Evolutionary conservation across 2,113 vertebrate species (phyloP).

Genomic region (Grammomys surdaster): DNA sequence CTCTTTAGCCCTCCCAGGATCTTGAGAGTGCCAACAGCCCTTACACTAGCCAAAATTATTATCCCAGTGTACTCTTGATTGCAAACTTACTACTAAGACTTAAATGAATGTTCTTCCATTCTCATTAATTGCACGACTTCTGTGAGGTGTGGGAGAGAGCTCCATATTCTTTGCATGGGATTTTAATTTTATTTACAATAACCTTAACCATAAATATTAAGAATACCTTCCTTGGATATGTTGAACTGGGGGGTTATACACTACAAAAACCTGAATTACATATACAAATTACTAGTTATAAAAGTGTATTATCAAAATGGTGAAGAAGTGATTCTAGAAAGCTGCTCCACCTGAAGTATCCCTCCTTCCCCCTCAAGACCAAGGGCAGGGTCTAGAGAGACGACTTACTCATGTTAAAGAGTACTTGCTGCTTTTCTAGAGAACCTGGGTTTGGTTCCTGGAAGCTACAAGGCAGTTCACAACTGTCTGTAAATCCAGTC

Average conservation of each 20-base stretch:
- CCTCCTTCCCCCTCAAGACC: not conserved
- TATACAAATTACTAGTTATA: not conserved
- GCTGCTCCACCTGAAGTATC: not conserved
- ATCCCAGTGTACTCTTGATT: not conserved
- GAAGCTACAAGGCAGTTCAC: not conserved
- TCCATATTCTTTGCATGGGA: not conserved
- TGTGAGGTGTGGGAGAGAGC: rapidly evolving
- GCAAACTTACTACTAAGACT: slow-evolving; percentile 37
- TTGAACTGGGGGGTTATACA: not conserved
- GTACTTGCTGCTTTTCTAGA: not conserved
- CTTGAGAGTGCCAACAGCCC: not conserved
- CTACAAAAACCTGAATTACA: not conserved
- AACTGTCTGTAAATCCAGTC: not conserved
- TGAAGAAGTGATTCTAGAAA: not conserved
- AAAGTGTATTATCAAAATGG: slow-evolving; percentile 33
- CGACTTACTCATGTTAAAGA: not conserved
- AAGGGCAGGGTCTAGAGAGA: not conserved
- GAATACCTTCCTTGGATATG: not conserved
- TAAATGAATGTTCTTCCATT: not conserved
- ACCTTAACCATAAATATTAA: slow-evolving; percentile 34
- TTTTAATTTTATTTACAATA: slow-evolving; percentile 33
- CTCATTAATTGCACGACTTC: slow-evolving; percentile 2
- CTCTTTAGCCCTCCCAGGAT: not conserved
- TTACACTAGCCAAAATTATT: slow-evolving; percentile 32
- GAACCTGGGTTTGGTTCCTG: not conserved